Evolutionary conservation across 2,888 invertebrate genomes (phyloP).

Genomic region (Allygus modestus): DNA sequence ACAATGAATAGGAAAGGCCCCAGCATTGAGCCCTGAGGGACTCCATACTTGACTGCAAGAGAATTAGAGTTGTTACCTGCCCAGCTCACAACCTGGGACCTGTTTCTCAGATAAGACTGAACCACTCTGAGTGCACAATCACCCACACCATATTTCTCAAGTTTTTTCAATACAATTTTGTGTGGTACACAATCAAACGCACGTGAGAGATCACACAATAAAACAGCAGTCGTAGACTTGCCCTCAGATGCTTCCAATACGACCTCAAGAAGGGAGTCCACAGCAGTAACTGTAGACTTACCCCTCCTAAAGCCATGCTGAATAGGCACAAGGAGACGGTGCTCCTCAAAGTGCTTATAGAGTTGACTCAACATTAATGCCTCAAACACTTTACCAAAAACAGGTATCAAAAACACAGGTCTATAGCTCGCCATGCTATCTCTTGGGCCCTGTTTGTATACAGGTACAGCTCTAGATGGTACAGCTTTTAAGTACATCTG

Average conservation of each 20-base stretch:
- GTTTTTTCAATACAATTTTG: neutral
- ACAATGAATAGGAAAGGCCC: slow-evolving; percentile 15
- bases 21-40: slow-evolving; percentile 16
- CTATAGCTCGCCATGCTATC: neutral
- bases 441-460: neutral
- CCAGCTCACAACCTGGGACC: neutral
- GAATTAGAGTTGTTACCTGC: neutral
- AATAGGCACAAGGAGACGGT: too few species aligned
- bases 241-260: neutral
- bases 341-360: slow-evolving; percentile 16
- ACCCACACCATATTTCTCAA: neutral
- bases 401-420: neutral
- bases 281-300: slow-evolving; percentile 13
- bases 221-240: neutral
- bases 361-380: neutral
- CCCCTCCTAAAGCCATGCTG: slow-evolving; percentile 11
- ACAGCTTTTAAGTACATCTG: neutral
- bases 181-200: slow-evolving; percentile 33
- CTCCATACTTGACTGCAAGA: neutral
- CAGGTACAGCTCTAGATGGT: neutral
- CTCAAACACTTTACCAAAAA: slow-evolving; percentile 14
- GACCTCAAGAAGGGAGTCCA: neutral
- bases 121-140: slow-evolving; percentile 5
- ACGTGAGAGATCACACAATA: slow-evolving; percentile 10
- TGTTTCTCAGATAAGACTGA: neutral